Base-by-base conservation (phyloP, 2,797 vertebrate species). In the Oophaga sylvatica region DNA sequence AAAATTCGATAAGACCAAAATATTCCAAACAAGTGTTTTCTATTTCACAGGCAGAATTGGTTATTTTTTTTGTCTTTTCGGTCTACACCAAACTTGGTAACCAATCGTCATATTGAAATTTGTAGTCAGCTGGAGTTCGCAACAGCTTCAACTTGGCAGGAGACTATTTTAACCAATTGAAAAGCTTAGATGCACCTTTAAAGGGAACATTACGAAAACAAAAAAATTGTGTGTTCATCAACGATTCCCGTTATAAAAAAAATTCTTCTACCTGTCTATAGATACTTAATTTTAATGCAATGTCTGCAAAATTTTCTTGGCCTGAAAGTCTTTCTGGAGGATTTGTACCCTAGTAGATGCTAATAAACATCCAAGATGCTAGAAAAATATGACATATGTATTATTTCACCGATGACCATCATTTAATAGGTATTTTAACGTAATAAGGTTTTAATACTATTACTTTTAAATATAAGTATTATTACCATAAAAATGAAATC, bases 101-200 rank as follows among this genome's bases (percentile, higher is more conserved):
- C 68, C 53, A 63, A 26, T 78, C 19, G n/a, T 68, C 60, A 45
- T 57, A 35, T 53, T 41, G 59, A 67, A 77, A 87, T 87, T 87
- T 81, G 86, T 87, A 87, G 86, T 83, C 86, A 83, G 86, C 53
- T 68, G 60, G 71, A 83, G 85, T 87, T 70, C 75, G 79, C 79
- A 87, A 65, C 79, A 63, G 67, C 79, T 81, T 87, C 57, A 87
- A 81, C 68, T 87, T 87, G 85, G 86, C 86, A 87, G 29, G 20
- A 75, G 60, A 26, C 31, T 56, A 67, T 20, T 20, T 62, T 78
- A 83, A 78, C 45, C 26, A 78, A 87, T 29, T 20, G 12, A 76
- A 76, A 87, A 81, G 65, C 71, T 7, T 12, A 11, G 35, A 48
- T 48, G 19, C 20, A 45, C 67, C 67, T 31, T 70, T 70, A 70